Conservation (phyloP, 2,888 invertebrate species). For the Idaea straminata region DNA sequence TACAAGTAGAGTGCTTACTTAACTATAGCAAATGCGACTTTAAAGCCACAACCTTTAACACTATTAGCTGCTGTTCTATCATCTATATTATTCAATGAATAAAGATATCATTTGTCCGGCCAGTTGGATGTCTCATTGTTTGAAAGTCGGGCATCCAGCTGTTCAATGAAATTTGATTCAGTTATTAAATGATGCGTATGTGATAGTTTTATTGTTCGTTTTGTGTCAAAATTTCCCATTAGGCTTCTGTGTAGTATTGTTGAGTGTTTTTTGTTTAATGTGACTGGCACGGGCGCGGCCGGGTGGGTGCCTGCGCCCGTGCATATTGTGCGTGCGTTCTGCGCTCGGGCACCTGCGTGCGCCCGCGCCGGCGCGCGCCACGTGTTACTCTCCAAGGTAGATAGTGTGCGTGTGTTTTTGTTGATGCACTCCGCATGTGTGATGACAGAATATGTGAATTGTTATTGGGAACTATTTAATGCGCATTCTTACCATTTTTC, state of each 20-base stretch:
- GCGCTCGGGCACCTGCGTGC: constrained; percentile 14
- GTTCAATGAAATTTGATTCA: constrained; percentile 71
- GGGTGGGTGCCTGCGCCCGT: constrained; percentile 10
- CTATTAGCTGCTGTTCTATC: constrained; percentile 14
- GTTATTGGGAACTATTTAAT: constrained; percentile 29
- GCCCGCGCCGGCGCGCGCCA: constrained; percentile 23
- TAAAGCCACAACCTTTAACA: constrained; percentile 17
- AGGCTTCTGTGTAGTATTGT: constrained; percentile 35
- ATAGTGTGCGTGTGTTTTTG: constrained; percentile 8
- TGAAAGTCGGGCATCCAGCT: constrained; percentile 57
- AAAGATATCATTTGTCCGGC: constrained; percentile 42
- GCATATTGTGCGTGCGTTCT: constrained; percentile 10
- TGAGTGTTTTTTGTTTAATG: constrained; percentile 37
- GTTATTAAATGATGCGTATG: constrained; percentile 65
- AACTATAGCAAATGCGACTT: constrained; percentile 12
- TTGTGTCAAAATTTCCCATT: constrained; percentile 41
- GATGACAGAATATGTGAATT: constrained; percentile 32
- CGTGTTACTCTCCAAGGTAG: constrained; percentile 3
- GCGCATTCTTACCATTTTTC: constrained; percentile 30
- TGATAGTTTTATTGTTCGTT: constrained; percentile 49
- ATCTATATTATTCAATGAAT: constrained; percentile 26
- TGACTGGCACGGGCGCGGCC: constrained; percentile 37
- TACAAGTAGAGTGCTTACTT: neutral
- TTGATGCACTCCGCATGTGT: constrained; percentile 8
- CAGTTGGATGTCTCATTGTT: constrained; percentile 51